Percentiles rank a stretch among this genome's conserved stretches.
phyloP scores from a whole-genome alignment of 1,140 invertebrate species.

The Agraylea sexmaculata region DNA sequence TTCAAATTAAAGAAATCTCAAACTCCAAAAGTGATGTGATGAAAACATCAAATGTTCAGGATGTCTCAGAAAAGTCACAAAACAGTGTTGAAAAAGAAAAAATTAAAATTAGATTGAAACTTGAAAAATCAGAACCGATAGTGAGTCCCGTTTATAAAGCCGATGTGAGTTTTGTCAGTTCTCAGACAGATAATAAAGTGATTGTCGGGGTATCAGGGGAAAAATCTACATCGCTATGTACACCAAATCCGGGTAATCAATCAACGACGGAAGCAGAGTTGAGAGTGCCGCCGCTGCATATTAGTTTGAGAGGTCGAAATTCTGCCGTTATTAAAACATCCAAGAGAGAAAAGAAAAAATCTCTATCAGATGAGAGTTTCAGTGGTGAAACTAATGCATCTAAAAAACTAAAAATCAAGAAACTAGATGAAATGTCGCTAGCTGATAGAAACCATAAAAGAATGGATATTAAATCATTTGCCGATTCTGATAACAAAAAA shows the following conservation, averaged over 20 bases:
- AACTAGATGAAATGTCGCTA: conserved; percentile 28
- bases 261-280: conserved; percentile 51
- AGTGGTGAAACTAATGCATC: conserved; percentile 15
- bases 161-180: conserved; percentile 55
- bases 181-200: conserved; percentile 13
- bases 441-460: conserved; percentile 31
- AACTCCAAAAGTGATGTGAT: conserved; percentile 26
- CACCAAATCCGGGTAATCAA: conserved; percentile 26
- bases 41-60: conserved; percentile 32
- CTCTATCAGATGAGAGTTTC: conserved; percentile 8
- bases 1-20: conserved; percentile 27
- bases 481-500: no score
- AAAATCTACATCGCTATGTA: conserved; percentile 20
- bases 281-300: conserved; percentile 78
- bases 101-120: conserved; percentile 71
- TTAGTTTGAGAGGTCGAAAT: conserved; percentile 73
- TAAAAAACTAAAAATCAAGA: conserved; percentile 39
- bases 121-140: conserved; percentile 69
- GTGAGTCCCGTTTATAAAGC: conserved; percentile 66
- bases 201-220: conserved; percentile 12
- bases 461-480: no score
- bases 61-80: conserved; percentile 28
- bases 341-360: conserved; percentile 60
- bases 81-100: conserved; percentile 38
- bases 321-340: conserved; percentile 77